Conservation (phyloP, 2,113 vertebrate species). For the Perca fluviatilis region DNA sequence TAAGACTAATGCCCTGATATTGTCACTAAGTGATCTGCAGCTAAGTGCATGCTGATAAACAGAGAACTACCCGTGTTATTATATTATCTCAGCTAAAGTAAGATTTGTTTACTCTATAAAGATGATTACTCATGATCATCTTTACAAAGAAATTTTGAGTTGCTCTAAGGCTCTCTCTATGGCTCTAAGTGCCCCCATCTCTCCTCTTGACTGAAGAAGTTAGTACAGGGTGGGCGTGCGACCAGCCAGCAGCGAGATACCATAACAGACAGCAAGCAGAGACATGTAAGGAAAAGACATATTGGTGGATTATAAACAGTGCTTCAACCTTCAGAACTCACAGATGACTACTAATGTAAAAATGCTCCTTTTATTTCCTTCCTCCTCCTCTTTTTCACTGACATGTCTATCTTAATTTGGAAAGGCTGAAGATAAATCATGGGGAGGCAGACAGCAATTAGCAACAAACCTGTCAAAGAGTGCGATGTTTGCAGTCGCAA, state of each 20-base stretch:
- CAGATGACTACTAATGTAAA: background rate
- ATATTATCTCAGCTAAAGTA: slow-evolving; percentile 9
- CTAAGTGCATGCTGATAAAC: slow-evolving; percentile 59
- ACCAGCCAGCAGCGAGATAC: slow-evolving; percentile 18
- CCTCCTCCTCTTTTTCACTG: background rate
- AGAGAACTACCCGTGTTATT: slow-evolving; percentile 16
- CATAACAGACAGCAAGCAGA: slow-evolving; percentile 52
- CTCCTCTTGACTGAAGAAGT: slow-evolving; percentile 19
- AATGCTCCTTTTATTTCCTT: background rate
- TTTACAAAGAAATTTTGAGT: slow-evolving; percentile 8
- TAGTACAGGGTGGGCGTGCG: background rate
- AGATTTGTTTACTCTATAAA: slow-evolving; percentile 22
- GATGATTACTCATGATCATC: slow-evolving; percentile 3
- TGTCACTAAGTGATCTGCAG: slow-evolving; percentile 28
- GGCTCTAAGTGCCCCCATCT: slow-evolving; percentile 18
- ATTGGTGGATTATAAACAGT: slow-evolving; percentile 55
- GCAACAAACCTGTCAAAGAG: slow-evolving; percentile 1
- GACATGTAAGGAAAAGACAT: slow-evolving; percentile 69
- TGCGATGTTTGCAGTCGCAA: background rate
- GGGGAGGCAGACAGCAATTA: background rate
- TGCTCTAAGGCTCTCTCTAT: slow-evolving; percentile 25
- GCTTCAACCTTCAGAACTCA: background rate
- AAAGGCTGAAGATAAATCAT: background rate
- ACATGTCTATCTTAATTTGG: background rate
- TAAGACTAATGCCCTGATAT: slow-evolving; percentile 40